Evolutionary conservation across 2,797 vertebrate genomes (phyloP), one percentile per base, ranked within the genome.

Genomic region (Crocidura indochinensis): DNA sequence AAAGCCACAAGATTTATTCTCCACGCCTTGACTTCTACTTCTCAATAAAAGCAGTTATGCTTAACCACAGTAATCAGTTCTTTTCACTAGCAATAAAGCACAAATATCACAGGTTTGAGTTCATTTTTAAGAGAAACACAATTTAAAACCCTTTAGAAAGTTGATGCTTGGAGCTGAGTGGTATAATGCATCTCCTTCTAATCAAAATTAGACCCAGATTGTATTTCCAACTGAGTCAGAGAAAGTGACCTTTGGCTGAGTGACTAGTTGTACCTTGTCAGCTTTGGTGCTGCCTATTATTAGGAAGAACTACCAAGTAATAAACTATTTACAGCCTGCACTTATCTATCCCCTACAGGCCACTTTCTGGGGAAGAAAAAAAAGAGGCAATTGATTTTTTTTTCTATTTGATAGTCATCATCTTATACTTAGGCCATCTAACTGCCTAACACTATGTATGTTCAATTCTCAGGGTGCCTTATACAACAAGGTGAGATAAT

Each of bases 271-370:
- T 87, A 92, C 87, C 75, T 87, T 90, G 87, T 93, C 91, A 95
- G 71, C 64, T 62, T 91, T n/a, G 15, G 62, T 71, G n/a, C 29
- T 94, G 67, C 62, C 94, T 88, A 69, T 51, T 44, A 75, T 96
- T 88, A 90, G 26, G 67, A 82, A 89, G 93, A 96, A 93, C 80
- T 11, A 91, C 62, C 56, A 79, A 84, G 74, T 90, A 95, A 95
- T 84, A 80, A 84, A 78, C 86, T 92, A 49, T 91, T 95, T 92
- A 84, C 69, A 90, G 68, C 64, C 73, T 87, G 81, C 56, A 73
- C 87, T 94, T 83, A 84, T 56, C 79, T 95, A 4, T 84, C 19
- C 81, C 27, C 67, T 87, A 31, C 93, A 87, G 87, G 15, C 6
- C 64, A 31, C 86, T 96, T 87, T 80, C 78, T 88, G 92, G 60